phyloP scores from a whole-genome alignment of 2,797 vertebrate species.

The Fringilla coelebs region DNA sequence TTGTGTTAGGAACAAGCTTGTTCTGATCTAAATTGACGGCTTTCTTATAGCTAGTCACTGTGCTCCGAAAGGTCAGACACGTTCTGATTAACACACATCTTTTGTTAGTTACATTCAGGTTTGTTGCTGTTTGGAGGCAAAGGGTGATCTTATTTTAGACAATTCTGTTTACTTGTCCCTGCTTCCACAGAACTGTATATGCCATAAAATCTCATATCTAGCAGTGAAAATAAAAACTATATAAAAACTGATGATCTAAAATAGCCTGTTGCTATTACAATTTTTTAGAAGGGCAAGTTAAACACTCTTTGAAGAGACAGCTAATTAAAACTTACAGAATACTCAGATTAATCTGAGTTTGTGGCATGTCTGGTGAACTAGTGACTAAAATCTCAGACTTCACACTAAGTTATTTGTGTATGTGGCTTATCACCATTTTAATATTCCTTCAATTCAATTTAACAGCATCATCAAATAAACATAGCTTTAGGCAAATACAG shows the following conservation, averaged over 20 bases:
- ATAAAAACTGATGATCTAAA: not conserved
- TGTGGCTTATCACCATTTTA: constrained; percentile 54
- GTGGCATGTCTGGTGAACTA: constrained; percentile 17
- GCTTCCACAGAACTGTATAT: not conserved
- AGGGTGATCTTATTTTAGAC: not conserved
- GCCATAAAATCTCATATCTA: not conserved
- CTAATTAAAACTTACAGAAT: constrained; percentile 52
- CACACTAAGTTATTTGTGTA: constrained; percentile 3
- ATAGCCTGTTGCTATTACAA: not conserved
- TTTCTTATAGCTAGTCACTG: not conserved
- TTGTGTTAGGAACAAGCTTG: not conserved
- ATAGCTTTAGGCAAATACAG: not conserved
- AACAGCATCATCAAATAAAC: constrained; percentile 12
- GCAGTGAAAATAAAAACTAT: not conserved
- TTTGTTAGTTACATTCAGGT: not conserved
- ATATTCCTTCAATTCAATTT: constrained; percentile 54
- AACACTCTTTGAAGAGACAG: not conserved
- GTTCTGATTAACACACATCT: not conserved
- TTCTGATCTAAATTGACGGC: not conserved
- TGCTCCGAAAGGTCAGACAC: not conserved
- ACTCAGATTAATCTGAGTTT: constrained; percentile 35
- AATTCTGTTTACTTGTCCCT: not conserved
- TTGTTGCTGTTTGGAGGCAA: not conserved
- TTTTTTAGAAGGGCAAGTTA: not conserved
- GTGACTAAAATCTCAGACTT: constrained; percentile 26